A percentile compares a stretch with the other conserved stretches of the same genome.
phyloP scores from a whole-genome alignment of 2,797 vertebrate genomes.

The Sardinella longiceps region DNA sequence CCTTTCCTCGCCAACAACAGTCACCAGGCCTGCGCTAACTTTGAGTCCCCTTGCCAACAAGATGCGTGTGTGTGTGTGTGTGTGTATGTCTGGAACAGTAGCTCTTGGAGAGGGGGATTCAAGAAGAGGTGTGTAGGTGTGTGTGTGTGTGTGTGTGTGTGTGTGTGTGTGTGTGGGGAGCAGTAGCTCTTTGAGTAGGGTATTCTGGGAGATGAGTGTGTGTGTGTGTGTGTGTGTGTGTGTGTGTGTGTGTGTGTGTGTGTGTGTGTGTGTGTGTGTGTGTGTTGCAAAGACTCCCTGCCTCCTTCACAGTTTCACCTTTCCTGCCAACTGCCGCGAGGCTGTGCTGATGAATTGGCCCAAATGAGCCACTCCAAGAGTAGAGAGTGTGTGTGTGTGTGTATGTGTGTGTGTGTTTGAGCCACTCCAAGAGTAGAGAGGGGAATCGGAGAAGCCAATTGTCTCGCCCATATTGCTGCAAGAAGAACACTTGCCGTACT shows the following conservation, averaged over 20 bases:
- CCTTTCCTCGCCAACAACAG: not conserved
- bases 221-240: not conserved
- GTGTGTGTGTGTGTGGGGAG: not conserved
- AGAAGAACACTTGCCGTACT: not conserved
- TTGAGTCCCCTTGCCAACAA: not conserved
- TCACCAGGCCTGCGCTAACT: not conserved
- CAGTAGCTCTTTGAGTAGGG: not conserved
- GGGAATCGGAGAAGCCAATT: not conserved
- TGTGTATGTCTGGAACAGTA: not conserved
- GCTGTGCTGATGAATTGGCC: not conserved
- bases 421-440: not conserved
- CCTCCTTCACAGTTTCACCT: conserved; percentile 11
- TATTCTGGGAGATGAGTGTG: not conserved
- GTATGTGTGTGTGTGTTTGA: no score
- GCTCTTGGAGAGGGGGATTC: not conserved
- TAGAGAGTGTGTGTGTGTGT: no score
- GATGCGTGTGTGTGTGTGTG: not conserved
- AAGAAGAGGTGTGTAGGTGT: not conserved
- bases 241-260: no score
- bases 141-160: no score
- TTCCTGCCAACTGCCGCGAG: not conserved
- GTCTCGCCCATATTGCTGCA: not conserved
- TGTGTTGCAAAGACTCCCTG: not conserved
- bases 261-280: no score
- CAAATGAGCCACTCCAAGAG: not conserved